A percentile compares a stretch with the other conserved stretches of the same genome.
These are phyloP conservation scores for Heterotis niloticus DNA, from an alignment of 2,113 vertebrate species.

Conservation along the genomic window DNA sequence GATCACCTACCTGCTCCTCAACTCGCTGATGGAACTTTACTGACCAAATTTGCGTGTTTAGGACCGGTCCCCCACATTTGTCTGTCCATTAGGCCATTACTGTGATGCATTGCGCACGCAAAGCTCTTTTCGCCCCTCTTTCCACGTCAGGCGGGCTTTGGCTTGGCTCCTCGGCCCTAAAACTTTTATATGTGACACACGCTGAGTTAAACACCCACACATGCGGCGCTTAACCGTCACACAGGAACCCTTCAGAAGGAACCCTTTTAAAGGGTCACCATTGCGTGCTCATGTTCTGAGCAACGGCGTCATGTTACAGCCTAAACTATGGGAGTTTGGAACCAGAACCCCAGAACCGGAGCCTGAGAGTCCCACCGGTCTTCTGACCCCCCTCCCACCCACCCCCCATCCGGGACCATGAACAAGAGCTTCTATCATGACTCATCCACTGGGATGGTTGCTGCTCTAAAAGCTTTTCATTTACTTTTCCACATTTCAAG, in stretches of 20 bases:
- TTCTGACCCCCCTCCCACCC: background rate
- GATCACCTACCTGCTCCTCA: background rate
- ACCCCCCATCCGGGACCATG: background rate
- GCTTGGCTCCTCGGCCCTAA: background rate
- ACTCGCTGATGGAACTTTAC: background rate
- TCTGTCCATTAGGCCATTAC: background rate
- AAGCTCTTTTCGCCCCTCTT: too few relatives aligned
- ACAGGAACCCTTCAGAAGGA: background rate
- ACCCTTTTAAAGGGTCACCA: background rate
- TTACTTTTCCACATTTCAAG: slow-evolving; percentile 29
- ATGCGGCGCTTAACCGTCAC: background rate
- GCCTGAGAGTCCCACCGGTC: background rate
- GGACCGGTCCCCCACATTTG: background rate
- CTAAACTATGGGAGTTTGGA: background rate
- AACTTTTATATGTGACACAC: background rate
- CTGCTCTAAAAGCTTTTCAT: slow-evolving; percentile 21
- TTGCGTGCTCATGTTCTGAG: background rate
- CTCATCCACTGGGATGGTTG: slow-evolving; percentile 7
- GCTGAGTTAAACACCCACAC: background rate
- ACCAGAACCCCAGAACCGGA: background rate
- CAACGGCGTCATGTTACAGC: too few relatives aligned
- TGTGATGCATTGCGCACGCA: background rate
- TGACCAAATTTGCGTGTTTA: slow-evolving; percentile 1
- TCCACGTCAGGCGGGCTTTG: background rate
- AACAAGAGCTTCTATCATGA: slow-evolving; percentile 28